Conservation (phyloP, 2,797 vertebrate species). For the Rhyacichthys aspro region DNA sequence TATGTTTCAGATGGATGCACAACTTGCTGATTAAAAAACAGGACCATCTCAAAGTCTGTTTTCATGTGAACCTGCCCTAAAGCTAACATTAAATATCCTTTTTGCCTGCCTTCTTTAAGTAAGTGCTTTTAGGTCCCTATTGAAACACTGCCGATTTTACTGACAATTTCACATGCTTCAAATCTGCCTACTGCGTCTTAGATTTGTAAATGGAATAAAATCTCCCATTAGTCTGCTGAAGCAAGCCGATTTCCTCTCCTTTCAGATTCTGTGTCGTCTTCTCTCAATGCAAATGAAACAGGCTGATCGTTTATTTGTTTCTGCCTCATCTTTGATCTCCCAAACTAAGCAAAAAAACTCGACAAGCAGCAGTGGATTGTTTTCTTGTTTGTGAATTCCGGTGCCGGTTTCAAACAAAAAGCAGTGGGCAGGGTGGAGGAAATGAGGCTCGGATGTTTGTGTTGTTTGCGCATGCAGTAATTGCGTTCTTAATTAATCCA, state of each 20-base stretch:
- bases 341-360: neutral
- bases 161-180: no score
- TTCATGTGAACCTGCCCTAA: no score
- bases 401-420: slow-evolving; percentile 9
- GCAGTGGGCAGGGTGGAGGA: neutral
- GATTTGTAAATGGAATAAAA: neutral
- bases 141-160: no score
- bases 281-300: slow-evolving; percentile 20
- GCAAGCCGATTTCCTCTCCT: neutral
- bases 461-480: slow-evolving; percentile 17
- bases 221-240: neutral
- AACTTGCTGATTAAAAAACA: no score
- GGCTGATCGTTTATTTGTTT: slow-evolving; percentile 25
- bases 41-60: no score
- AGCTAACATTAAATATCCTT: no score
- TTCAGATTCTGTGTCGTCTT: slow-evolving; percentile 12
- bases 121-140: no score
- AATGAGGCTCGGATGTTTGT: slow-evolving; percentile 8
- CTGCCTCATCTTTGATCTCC: slow-evolving; percentile 13
- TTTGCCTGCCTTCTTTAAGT: no score
- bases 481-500: slow-evolving; percentile 13
- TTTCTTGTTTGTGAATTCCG: slow-evolving; percentile 8
- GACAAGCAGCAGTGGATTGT: neutral
- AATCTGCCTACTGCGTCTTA: no score
- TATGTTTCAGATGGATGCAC: no score